phyloP scores from a whole-genome alignment of 2,797 vertebrate species.

The Cyclopterus lumpus region DNA sequence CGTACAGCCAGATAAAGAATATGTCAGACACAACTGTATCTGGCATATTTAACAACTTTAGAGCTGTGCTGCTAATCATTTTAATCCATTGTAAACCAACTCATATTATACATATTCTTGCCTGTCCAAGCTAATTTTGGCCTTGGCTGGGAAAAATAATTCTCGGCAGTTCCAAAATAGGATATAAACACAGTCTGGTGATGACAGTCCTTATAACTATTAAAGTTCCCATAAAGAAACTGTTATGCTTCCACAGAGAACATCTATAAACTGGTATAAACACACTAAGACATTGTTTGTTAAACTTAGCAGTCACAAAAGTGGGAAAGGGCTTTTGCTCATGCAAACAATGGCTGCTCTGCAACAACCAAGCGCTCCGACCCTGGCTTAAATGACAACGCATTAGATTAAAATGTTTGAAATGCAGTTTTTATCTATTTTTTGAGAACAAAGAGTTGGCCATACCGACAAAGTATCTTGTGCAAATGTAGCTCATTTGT shows the following conservation, averaged over 20 bases:
- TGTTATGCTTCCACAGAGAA: conserved; percentile 37
- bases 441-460: conserved; percentile 1
- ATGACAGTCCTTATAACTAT: conserved; percentile 27
- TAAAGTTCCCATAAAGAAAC: conserved; percentile 41
- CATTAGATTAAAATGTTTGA: background rate
- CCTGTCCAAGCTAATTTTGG: conserved; percentile 30
- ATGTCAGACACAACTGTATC: conserved; percentile 43
- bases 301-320: conserved; percentile 57
- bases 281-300: conserved; percentile 54
- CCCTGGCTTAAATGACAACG: background rate
- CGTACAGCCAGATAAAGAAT: conserved; percentile 23
- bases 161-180: conserved; percentile 15
- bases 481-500: conserved; percentile 5
- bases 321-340: conserved; percentile 39
- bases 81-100: conserved; percentile 31
- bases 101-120: conserved; percentile 26
- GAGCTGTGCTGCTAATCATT: conserved; percentile 36
- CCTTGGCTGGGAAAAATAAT: conserved; percentile 12
- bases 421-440: background rate
- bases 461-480: background rate
- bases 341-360: conserved; percentile 33
- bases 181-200: conserved; percentile 25
- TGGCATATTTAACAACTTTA: conserved; percentile 18
- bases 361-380: background rate
- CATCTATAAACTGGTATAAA: conserved; percentile 51